These are phyloP conservation scores for Blera fallax DNA, from an alignment of 2,888 invertebrate genomes.

Conservation along the genomic window DNA sequence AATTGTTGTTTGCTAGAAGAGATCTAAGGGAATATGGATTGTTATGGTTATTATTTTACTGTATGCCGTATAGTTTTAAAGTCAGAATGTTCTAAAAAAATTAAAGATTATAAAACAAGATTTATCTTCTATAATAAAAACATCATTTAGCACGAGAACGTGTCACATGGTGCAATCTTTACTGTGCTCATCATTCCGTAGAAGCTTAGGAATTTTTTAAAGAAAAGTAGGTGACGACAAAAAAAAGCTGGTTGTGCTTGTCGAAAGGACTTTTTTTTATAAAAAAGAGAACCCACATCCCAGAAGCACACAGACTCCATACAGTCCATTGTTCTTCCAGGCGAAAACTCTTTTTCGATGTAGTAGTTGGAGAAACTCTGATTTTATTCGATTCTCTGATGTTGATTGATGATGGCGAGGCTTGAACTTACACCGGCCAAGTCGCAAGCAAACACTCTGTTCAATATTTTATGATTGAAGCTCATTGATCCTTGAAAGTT, in stretches of 20 bases:
- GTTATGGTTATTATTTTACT: not conserved
- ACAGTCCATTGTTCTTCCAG: no score
- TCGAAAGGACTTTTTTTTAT: no score
- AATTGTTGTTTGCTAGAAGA: not conserved
- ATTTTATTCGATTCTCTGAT: no score
- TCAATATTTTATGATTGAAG: no score
- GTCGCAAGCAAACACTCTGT: no score
- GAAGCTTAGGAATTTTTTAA: not conserved
- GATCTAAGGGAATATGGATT: not conserved
- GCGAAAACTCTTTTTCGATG: no score
- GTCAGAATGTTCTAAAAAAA: not conserved
- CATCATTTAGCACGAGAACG: constrained; percentile 1
- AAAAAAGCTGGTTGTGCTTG: not conserved
- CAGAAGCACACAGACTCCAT: no score
- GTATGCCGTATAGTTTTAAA: not conserved
- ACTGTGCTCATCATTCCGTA: not conserved
- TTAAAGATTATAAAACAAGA: not conserved
- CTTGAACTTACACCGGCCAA: no score
- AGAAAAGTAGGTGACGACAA: not conserved
- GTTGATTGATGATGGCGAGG: no score
- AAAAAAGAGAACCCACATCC: no score
- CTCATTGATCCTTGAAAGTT: no score
- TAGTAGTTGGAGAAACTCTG: no score
- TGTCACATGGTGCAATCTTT: constrained; percentile 6
- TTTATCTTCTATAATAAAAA: not conserved